A percentile compares a stretch with the other conserved stretches of the same genome.
These are phyloP conservation scores for Galeopsomyia nigrocyanea DNA, from an alignment of 2,888 invertebrate genomes.

Conservation along the genomic window DNA sequence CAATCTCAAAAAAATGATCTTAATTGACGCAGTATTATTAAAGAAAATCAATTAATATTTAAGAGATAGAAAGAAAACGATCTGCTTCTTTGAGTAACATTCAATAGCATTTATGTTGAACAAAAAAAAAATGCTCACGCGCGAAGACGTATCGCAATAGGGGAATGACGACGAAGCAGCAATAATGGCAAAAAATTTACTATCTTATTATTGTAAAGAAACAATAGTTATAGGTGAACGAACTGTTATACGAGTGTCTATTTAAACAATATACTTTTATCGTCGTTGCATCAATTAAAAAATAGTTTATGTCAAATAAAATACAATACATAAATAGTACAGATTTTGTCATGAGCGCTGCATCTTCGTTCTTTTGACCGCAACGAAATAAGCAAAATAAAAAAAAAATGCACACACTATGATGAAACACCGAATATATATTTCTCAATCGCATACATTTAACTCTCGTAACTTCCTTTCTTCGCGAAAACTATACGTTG, in stretches of 20 bases:
- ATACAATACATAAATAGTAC: slow-evolving; percentile 14
- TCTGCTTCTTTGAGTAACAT: slow-evolving; percentile 42
- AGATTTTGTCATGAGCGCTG: slow-evolving; percentile 14
- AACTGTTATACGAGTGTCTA: slow-evolving; percentile 47
- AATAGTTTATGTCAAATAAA: slow-evolving; percentile 46
- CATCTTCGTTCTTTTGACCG: not conserved
- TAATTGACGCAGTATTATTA: slow-evolving; percentile 34
- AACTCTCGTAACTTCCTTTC: slow-evolving; percentile 27
- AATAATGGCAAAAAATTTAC: slow-evolving; percentile 17
- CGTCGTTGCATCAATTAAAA: slow-evolving; percentile 44
- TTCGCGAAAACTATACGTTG: slow-evolving; percentile 36
- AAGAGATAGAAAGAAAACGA: slow-evolving; percentile 2
- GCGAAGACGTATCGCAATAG: not conserved
- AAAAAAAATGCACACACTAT: slow-evolving; percentile 4
- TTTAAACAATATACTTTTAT: slow-evolving; percentile 48
- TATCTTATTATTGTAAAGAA: slow-evolving; percentile 40
- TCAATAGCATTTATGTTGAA: slow-evolving; percentile 36
- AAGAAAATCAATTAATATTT: not conserved
- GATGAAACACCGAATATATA: slow-evolving; percentile 30
- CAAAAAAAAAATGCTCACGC: slow-evolving; percentile 27
- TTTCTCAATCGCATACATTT: slow-evolving; percentile 31
- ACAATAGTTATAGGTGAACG: slow-evolving; percentile 43
- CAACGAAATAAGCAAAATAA: slow-evolving; percentile 11
- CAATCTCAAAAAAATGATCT: not conserved
- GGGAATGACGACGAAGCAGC: not conserved